These are phyloP conservation scores for Spodoptera exigua DNA, from an alignment of 2,888 invertebrate species.

Conservation along the genomic window DNA sequence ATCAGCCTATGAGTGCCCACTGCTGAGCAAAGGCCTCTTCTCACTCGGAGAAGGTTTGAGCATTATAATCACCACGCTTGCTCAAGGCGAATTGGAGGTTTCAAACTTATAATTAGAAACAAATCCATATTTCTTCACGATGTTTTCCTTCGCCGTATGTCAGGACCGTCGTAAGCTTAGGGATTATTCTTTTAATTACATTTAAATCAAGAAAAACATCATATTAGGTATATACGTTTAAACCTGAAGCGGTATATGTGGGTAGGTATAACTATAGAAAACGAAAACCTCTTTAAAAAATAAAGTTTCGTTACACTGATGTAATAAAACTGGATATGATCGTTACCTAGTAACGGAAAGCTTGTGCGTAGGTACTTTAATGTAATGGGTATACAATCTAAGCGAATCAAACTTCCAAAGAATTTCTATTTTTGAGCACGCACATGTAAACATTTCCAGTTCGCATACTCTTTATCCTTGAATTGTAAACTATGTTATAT, in stretches of 20 bases:
- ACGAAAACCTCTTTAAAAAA: conserved; percentile 9
- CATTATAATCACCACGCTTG: too few relatives aligned
- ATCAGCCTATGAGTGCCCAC: neutral
- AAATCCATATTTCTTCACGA: too few relatives aligned
- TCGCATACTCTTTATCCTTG: conserved; percentile 27
- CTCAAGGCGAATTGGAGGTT: too few relatives aligned
- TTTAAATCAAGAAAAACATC: neutral
- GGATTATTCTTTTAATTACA: neutral
- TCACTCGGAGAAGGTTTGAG: too few relatives aligned
- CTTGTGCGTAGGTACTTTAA: neutral
- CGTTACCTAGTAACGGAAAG: neutral
- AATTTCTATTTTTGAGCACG: conserved; percentile 44
- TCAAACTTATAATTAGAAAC: too few relatives aligned
- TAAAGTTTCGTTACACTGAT: neutral
- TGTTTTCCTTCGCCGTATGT: neutral
- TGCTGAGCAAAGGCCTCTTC: too few relatives aligned
- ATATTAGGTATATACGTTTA: too few relatives aligned
- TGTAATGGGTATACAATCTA: conserved; percentile 15
- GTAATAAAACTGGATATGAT: neutral
- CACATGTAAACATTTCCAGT: conserved; percentile 37
- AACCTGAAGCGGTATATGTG: too few relatives aligned
- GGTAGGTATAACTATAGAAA: too few relatives aligned
- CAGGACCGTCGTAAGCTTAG: neutral
- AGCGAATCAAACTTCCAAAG: conserved; percentile 34
- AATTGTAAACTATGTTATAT: conserved; percentile 31